These are phyloP conservation scores for Leptopilina drosophilae DNA, from an alignment of 2,888 invertebrate species.

Conservation along the genomic window DNA sequence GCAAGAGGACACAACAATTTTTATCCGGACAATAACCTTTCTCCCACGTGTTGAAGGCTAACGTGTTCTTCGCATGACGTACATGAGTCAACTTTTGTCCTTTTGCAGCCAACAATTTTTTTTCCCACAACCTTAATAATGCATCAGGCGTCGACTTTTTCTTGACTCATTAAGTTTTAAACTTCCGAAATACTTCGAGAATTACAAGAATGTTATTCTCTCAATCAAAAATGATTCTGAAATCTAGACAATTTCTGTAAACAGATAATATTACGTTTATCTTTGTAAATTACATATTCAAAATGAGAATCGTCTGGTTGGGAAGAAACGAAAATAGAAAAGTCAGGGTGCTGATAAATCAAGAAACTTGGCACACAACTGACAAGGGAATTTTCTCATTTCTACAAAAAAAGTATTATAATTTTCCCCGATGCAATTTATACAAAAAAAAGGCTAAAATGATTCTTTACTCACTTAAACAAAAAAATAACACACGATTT, in stretches of 20 bases:
- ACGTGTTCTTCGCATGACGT: conserved; percentile 28
- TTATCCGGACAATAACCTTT: conserved; percentile 34
- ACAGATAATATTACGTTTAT: not conserved
- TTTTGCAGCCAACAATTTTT: conserved; percentile 21
- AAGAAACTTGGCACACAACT: conserved; percentile 28
- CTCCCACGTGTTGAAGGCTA: conserved; percentile 36
- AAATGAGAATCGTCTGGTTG: conserved; percentile 1
- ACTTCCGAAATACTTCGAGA: not conserved
- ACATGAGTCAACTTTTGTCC: conserved; percentile 25
- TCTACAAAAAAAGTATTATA: not conserved
- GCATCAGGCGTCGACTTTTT: conserved; percentile 9
- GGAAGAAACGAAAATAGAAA: conserved; percentile 34
- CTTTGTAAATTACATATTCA: not conserved
- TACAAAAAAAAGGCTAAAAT: too few species aligned
- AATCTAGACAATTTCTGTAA: not conserved
- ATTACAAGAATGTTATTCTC: not conserved
- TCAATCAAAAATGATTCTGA: not conserved
- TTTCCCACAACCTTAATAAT: conserved; percentile 8
- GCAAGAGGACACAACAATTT: conserved; percentile 25
- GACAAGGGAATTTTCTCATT: conserved; percentile 6
- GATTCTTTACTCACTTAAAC: too few species aligned
- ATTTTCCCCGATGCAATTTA: too few species aligned
- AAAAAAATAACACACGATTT: too few species aligned
- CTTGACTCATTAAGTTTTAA: not conserved
- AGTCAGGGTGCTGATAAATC: conserved; percentile 25